Base-by-base conservation (phyloP, 35 echinoderm and acorn worm genomes). In the Hemicentrotus pulcherrimus region DNA sequence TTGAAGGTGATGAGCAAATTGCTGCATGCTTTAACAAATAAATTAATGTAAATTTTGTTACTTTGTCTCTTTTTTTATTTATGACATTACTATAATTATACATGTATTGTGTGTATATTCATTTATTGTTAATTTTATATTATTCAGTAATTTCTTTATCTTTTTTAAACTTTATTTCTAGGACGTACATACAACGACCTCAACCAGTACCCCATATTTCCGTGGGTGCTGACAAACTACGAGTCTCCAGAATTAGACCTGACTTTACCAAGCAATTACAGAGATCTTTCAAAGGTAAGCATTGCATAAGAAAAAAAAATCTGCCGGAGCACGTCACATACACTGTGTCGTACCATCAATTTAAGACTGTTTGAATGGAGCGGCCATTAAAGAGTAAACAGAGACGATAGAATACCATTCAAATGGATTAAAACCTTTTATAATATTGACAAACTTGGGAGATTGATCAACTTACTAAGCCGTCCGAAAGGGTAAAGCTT, bases 231-330 rank as follows among this genome's bases (percentile, higher is more conserved):
- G 31, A 99, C 98, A 47, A 99, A 99, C 96, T 99, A 97, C 92
- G 98, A 99, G 47, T 95, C 96, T 15, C 92, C 92, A 47, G 98
- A 99, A 95, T 87, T 99, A 33, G 98, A 99, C 94, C 92, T 99
- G 61, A 97, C 97, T 14, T 86, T 99, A 92, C 98, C 98, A 59
- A 99, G 98, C 78, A 99, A 99, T 95, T 99, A 96, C 96, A 97
- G 98, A 98, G 98, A 99, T 97, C 98, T 99, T 96, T 99, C 98
- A 96, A 99, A 99, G 97, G 98, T 99, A 95, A 88, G 28, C 65
- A 78, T 5, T 78, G 22, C 65, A 78, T 78, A 8, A 78, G 22
- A 85, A 61, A 45, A 14, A 12, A 45, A 35, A 18, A 13, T 1
- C 65, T 78, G 2, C 65, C 6, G 19, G 24, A n/a, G 65, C 19